A percentile compares a stretch with the other conserved stretches of the same genome.
These are phyloP conservation scores for Grus americana DNA, from an alignment of 2,113 vertebrate species.

Conservation along the genomic window DNA sequence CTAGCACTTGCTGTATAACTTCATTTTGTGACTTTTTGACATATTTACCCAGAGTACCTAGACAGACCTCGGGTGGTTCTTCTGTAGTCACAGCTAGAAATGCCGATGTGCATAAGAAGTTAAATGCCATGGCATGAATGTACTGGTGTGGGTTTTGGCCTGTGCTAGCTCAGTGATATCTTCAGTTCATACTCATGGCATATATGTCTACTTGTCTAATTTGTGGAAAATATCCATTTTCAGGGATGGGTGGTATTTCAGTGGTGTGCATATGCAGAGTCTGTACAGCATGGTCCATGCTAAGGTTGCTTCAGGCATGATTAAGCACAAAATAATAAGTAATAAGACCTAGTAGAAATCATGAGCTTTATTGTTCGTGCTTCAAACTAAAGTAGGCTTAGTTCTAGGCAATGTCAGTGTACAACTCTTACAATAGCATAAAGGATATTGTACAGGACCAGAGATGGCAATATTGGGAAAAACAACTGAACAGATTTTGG, in stretches of 20 bases:
- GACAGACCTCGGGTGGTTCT: neutral
- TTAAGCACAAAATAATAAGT: neutral
- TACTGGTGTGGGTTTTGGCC: neutral
- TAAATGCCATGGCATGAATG: neutral
- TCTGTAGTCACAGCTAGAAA: neutral
- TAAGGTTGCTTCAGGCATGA: rapidly evolving
- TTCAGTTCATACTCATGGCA: neutral
- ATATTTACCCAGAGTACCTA: neutral
- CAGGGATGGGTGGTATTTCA: neutral
- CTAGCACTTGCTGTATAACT: neutral
- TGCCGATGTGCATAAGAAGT: neutral
- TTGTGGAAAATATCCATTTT: neutral
- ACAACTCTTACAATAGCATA: neutral
- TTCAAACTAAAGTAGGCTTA: neutral
- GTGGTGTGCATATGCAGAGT: rapidly evolving
- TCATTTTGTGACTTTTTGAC: neutral
- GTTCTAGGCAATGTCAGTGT: neutral
- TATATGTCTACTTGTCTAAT: neutral
- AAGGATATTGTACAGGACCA: neutral
- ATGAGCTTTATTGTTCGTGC: neutral
- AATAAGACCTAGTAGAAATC: neutral
- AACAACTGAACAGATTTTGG: neutral
- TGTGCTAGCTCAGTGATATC: neutral
- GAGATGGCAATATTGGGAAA: neutral
- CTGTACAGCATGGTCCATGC: neutral